phyloP scores from a whole-genome alignment of 2,888 invertebrate genomes.

The Synergus umbraculus region DNA sequence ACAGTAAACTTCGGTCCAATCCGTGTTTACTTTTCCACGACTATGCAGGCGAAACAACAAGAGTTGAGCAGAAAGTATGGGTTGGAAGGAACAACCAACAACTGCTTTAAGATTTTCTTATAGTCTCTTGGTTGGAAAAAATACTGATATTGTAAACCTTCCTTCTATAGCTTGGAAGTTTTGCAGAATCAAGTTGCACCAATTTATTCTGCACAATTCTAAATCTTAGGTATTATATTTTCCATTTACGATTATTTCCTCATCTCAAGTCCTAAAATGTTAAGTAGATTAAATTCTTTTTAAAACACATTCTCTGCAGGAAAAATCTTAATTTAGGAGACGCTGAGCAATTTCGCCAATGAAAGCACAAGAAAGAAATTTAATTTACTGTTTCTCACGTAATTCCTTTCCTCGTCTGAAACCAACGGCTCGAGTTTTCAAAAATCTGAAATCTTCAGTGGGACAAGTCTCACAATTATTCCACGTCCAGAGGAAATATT shows the following conservation, averaged over 20 bases:
- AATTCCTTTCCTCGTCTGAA: conserved; percentile 1
- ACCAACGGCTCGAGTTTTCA: neutral
- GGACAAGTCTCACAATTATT: neutral
- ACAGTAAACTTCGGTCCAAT: conserved; percentile 19
- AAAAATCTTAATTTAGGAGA: neutral
- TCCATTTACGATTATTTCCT: neutral
- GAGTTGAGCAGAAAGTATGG: conserved; percentile 32
- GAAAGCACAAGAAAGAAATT: conserved; percentile 1
- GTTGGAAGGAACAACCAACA: neutral
- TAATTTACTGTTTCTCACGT: conserved; percentile 18
- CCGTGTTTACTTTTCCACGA: conserved; percentile 20
- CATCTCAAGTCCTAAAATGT: neutral
- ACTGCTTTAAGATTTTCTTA: conserved; percentile 3
- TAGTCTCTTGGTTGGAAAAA: neutral
- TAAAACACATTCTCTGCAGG: no score
- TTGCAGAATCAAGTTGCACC: neutral
- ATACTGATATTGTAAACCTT: conserved; percentile 1
- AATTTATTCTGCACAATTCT: neutral
- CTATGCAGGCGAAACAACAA: conserved; percentile 26
- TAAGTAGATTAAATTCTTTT: no score
- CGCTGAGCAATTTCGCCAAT: neutral
- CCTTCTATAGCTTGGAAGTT: neutral
- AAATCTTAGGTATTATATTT: neutral
- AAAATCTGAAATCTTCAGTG: neutral
- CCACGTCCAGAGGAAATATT: neutral